phyloP scores from a whole-genome alignment of 2,888 invertebrate species.

The Pyralis farinalis region DNA sequence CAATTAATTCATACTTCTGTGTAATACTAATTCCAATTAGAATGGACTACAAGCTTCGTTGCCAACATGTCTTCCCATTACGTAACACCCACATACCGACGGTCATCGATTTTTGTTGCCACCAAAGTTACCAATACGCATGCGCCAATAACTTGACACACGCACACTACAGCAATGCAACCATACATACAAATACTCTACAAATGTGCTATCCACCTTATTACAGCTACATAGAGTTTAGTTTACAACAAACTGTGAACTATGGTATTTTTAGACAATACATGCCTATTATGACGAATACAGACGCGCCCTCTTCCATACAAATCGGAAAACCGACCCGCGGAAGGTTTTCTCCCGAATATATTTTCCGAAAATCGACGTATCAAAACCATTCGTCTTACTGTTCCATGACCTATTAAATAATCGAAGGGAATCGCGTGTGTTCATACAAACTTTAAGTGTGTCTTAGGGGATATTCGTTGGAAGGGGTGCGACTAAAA shows the following conservation, averaged over 20 bases:
- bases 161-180: conserved; percentile 35
- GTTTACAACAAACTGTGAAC: conserved; percentile 15
- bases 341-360: conserved; percentile 65
- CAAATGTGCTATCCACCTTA: conserved; percentile 28
- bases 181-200: conserved; percentile 39
- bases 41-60: conserved; percentile 44
- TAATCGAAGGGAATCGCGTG: conserved; percentile 31
- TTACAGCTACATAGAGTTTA: conserved; percentile 13
- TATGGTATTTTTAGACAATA: conserved; percentile 74
- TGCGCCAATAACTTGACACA: conserved; percentile 57
- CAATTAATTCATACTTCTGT: conserved; percentile 18
- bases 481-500: conserved; percentile 47
- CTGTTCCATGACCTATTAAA: conserved; percentile 25
- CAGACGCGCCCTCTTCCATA: conserved; percentile 75
- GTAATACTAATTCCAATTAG: conserved; percentile 53
- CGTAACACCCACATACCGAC: conserved; percentile 71
- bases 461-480: conserved; percentile 19
- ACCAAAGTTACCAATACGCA: conserved; percentile 48
- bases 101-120: conserved; percentile 74
- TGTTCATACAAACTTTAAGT: conserved; percentile 29
- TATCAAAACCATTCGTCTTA: conserved; percentile 41
- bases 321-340: conserved; percentile 64
- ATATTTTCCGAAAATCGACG: conserved; percentile 59
- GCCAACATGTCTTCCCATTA: conserved; percentile 61
- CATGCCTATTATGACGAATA: conserved; percentile 56